Evolutionary conservation across 2,888 invertebrate species (phyloP).

Genomic region (Trileptium ribeirensis): DNA sequence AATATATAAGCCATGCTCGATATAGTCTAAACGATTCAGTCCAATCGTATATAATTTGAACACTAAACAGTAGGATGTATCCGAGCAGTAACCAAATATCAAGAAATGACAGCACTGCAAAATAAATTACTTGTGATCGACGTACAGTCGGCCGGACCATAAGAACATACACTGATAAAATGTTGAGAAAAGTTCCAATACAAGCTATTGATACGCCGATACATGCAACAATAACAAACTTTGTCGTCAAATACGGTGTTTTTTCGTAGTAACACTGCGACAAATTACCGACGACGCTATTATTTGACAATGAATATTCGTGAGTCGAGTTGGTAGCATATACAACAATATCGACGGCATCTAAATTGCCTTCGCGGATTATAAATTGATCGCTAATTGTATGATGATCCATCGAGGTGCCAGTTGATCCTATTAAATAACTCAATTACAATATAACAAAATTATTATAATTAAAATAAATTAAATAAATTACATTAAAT

Average conservation of each 20-base stretch:
- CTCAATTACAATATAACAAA: too few relatives aligned
- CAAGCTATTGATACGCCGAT: background rate
- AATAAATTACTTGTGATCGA: background rate
- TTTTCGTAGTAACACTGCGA: background rate
- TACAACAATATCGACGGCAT: too few relatives aligned
- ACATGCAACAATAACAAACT: background rate
- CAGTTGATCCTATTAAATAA: too few relatives aligned
- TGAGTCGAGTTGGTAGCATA: too few relatives aligned
- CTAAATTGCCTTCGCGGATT: too few relatives aligned
- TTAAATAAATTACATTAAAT: too few relatives aligned
- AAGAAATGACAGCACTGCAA: background rate
- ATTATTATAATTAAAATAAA: too few relatives aligned
- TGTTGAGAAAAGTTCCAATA: background rate
- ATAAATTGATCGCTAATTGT: too few relatives aligned
- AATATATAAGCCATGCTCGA: constrained; percentile 35
- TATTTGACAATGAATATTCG: too few relatives aligned
- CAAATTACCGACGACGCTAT: too few relatives aligned
- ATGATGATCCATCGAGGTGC: too few relatives aligned
- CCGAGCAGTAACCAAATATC: background rate
- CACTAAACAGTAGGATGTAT: constrained; percentile 5
- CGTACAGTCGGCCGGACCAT: background rate
- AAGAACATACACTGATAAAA: background rate
- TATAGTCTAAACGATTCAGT: background rate
- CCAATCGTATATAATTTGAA: constrained; percentile 3
- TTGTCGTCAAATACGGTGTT: background rate